Percentiles rank a stretch among this genome's conserved stretches.
phyloP scores from a whole-genome alignment of 2,888 invertebrate genomes.

The Bibio marci region DNA sequence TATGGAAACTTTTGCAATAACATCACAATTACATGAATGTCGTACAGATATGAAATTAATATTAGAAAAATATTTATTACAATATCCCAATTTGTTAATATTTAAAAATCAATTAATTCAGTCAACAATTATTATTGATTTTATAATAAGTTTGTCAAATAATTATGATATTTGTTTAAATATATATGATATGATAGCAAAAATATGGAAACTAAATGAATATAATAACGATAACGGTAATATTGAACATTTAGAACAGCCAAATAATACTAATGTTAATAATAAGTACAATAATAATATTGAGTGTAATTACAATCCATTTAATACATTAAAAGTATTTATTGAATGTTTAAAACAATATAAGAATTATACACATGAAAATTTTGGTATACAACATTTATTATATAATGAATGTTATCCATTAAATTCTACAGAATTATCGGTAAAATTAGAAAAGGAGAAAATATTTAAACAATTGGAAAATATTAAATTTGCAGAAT shows the following conservation, averaged over 20 bases:
- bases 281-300: too few species aligned
- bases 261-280: too few species aligned
- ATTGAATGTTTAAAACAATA: neutral
- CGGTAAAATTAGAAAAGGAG: slow-evolving; percentile 18
- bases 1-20: slow-evolving; percentile 37
- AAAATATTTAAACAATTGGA: slow-evolving; percentile 13
- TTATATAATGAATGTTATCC: slow-evolving; percentile 14
- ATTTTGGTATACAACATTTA: slow-evolving; percentile 17
- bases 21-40: slow-evolving; percentile 18
- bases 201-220: slow-evolving; percentile 1
- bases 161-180: slow-evolving; percentile 24
- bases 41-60: slow-evolving; percentile 15
- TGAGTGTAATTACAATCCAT: slow-evolving; percentile 8
- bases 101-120: slow-evolving; percentile 20
- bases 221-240: neutral
- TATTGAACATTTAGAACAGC: slow-evolving; percentile 23
- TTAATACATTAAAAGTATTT: slow-evolving; percentile 4
- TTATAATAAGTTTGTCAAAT: slow-evolving; percentile 22
- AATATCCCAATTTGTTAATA: slow-evolving; percentile 20
- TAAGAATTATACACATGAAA: slow-evolving; percentile 16
- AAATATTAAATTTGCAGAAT: slow-evolving; percentile 9
- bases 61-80: slow-evolving; percentile 16
- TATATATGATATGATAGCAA: slow-evolving; percentile 20
- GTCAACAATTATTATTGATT: slow-evolving; percentile 22
- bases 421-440: slow-evolving; percentile 16